Conservation (phyloP, 2,797 vertebrate species). For the Naso thynnoides region DNA sequence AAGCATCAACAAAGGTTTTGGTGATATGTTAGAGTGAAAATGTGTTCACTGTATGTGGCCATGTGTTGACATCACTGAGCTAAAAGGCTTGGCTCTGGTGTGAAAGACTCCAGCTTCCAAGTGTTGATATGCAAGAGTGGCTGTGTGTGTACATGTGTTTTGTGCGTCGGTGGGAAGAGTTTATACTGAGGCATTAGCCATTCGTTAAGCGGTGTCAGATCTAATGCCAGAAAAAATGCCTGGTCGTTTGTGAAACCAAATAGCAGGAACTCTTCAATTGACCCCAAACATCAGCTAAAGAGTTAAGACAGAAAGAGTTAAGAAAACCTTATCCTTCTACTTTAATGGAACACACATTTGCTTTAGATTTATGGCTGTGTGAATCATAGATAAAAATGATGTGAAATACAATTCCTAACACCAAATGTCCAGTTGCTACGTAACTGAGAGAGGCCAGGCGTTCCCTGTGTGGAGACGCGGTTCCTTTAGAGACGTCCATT, state of each 20-base stretch:
- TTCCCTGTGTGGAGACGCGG: constrained; percentile 70
- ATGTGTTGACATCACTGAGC: constrained; percentile 50
- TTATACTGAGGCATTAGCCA: constrained; percentile 49
- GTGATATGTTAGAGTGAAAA: constrained; percentile 54
- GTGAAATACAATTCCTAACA: constrained; percentile 77
- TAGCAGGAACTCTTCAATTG: constrained; percentile 73
- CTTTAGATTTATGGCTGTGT: constrained; percentile 61
- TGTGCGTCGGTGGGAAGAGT: constrained; percentile 42
- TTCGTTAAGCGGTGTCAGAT: constrained; percentile 62
- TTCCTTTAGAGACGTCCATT: constrained; percentile 80
- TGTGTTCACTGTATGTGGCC: constrained; percentile 48
- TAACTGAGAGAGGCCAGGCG: constrained; percentile 81
- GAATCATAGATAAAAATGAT: constrained; percentile 72
- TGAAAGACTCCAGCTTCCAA: constrained; percentile 49
- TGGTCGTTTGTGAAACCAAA: constrained; percentile 65
- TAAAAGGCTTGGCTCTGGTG: constrained; percentile 55
- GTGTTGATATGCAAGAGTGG: constrained; percentile 49
- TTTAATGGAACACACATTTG: constrained; percentile 54
- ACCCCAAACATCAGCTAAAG: constrained; percentile 57
- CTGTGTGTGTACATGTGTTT: constrained; percentile 54
- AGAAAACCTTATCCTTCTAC: constrained; percentile 50
- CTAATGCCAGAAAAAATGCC: constrained; percentile 62
- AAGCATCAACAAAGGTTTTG: constrained; percentile 35
- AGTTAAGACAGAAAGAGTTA: constrained; percentile 38
- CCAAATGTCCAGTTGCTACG: constrained; percentile 79